These are phyloP conservation scores for Ophioderma brevispina DNA, from an alignment of 35 echinoderm and acorn worm genomes.

Conservation along the genomic window DNA sequence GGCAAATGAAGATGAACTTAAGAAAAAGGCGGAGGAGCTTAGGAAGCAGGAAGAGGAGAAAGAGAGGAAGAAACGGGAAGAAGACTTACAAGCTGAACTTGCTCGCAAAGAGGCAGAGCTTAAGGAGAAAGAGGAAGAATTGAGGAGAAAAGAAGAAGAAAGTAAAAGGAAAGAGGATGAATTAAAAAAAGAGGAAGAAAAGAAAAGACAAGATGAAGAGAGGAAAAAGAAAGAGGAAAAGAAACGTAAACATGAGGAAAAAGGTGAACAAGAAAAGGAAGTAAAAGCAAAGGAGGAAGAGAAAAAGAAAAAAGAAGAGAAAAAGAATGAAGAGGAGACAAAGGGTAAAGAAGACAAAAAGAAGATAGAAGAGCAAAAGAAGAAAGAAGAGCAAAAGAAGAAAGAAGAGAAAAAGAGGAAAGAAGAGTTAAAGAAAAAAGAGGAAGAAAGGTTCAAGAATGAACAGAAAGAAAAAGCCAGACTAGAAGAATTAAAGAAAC, in stretches of 20 bases:
- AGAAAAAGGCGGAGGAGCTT: slow-evolving; percentile 30
- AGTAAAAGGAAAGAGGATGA: slow-evolving; percentile 14
- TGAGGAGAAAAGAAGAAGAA: slow-evolving; percentile 21
- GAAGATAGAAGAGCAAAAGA: slow-evolving; percentile 35
- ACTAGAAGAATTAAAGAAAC: slow-evolving; percentile 16
- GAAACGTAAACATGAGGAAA: background rate
- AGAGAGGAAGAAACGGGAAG: slow-evolving; percentile 33
- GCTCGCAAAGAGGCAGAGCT: slow-evolving; percentile 40
- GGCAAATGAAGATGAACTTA: slow-evolving; percentile 34
- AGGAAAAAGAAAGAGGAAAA: slow-evolving; percentile 26
- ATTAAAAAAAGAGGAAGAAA: background rate
- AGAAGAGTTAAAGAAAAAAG: slow-evolving; percentile 3
- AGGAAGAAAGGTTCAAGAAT: slow-evolving; percentile 15
- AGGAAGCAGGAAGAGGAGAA: slow-evolving; percentile 53
- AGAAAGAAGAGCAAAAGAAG: slow-evolving; percentile 24
- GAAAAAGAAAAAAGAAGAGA: slow-evolving; percentile 13
- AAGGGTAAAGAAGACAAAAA: slow-evolving; percentile 41
- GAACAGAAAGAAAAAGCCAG: slow-evolving; percentile 16
- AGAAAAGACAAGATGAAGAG: slow-evolving; percentile 7
- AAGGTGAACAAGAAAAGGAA: background rate
- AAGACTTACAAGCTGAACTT: slow-evolving; percentile 26
- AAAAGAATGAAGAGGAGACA: slow-evolving; percentile 8
- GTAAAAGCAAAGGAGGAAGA: slow-evolving; percentile 26
- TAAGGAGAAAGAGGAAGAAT: slow-evolving; percentile 56
- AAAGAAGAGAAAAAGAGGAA: slow-evolving; percentile 6